Conservation (phyloP, 2,888 invertebrate species). For the Strigamia crassipes region DNA sequence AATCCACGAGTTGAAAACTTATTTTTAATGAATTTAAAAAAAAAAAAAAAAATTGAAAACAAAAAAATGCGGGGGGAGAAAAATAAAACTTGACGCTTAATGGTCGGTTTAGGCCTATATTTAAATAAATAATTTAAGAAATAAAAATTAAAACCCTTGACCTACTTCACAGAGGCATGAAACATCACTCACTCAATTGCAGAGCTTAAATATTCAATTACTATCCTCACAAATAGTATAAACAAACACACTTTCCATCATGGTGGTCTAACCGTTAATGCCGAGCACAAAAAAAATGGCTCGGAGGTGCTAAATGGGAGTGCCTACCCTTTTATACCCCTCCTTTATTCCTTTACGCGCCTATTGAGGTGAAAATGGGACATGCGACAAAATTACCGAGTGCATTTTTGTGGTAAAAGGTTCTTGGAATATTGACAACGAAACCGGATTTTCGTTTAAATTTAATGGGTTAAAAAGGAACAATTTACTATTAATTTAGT, state of each 20-base stretch:
- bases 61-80: not conserved
- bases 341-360: not conserved
- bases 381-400: not conserved
- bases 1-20: not conserved
- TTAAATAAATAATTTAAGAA: not conserved
- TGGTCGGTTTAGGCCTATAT: not conserved
- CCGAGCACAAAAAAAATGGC: not conserved
- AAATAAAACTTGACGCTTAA: conserved; percentile 12
- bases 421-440: not conserved
- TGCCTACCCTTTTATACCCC: not conserved
- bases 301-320: conserved; percentile 4
- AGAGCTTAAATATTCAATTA: conserved; percentile 39
- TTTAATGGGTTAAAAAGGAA: not conserved
- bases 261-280: conserved; percentile 23
- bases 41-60: not conserved
- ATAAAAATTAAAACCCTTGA: not conserved
- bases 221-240: conserved; percentile 4
- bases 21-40: not conserved
- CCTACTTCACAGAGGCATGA: conserved; percentile 29
- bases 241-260: conserved; percentile 22
- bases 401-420: not conserved
- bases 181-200: conserved; percentile 28
- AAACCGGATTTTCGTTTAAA: conserved; percentile 26
- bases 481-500: not conserved
- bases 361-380: not conserved